These are phyloP conservation scores for Morpho helenor DNA, from an alignment of 2,888 invertebrate genomes.

Conservation along the genomic window DNA sequence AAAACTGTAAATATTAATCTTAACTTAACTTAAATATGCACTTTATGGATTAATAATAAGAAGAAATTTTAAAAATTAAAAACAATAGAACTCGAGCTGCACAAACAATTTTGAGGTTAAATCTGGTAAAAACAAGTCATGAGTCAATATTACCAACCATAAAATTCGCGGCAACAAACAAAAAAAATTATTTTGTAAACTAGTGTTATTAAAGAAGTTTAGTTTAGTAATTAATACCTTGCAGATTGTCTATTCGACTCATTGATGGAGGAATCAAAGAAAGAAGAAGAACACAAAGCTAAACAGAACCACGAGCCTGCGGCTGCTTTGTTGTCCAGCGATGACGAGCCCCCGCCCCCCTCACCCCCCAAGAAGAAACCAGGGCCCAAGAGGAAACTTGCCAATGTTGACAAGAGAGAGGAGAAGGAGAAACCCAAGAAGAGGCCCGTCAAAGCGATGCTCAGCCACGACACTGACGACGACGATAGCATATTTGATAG, in stretches of 20 bases:
- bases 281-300: constrained; percentile 41
- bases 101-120: too few relatives aligned
- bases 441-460: constrained; percentile 51
- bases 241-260: constrained; percentile 74
- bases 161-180: too few relatives aligned
- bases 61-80: too few relatives aligned
- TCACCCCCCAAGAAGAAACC: constrained; percentile 58
- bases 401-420: constrained; percentile 38
- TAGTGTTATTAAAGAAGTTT: background rate
- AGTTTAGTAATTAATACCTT: constrained; percentile 9
- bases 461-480: constrained; percentile 59
- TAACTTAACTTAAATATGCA: too few relatives aligned
- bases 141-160: too few relatives aligned
- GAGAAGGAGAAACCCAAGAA: constrained; percentile 60
- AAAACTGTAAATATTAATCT: too few relatives aligned
- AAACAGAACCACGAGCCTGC: constrained; percentile 12
- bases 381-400: constrained; percentile 52
- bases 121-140: too few relatives aligned
- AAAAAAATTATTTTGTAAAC: too few relatives aligned
- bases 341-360: constrained; percentile 33
- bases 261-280: constrained; percentile 68
- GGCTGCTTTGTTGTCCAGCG: constrained; percentile 45
- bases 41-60: too few relatives aligned
- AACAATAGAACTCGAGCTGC: too few relatives aligned
- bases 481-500: constrained; percentile 72